Percentiles rank a stretch among this genome's conserved stretches.
These are phyloP conservation scores for Eretmochelys imbricata DNA, from an alignment of 2,113 vertebrate genomes.

Conservation along the genomic window DNA sequence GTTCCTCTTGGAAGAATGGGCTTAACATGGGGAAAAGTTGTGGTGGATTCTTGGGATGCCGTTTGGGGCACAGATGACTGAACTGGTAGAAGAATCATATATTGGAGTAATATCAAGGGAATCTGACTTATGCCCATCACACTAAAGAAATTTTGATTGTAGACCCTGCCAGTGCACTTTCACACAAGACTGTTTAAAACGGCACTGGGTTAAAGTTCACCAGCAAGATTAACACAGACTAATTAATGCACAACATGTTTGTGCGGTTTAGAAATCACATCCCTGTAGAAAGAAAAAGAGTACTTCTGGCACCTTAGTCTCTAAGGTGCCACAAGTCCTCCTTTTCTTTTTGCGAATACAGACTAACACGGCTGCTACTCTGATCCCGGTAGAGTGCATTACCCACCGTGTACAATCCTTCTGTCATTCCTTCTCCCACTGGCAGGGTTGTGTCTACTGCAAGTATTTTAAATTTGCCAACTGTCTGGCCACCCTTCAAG, in stretches of 20 bases:
- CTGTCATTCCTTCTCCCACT: conserved; percentile 24
- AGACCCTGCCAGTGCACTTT: neutral
- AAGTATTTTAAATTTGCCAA: conserved; percentile 23
- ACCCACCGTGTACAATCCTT: neutral
- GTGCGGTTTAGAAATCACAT: neutral
- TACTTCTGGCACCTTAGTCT: too few relatives aligned
- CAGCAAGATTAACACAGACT: neutral
- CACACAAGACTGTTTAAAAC: neutral
- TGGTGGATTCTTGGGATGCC: neutral
- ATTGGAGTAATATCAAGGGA: neutral
- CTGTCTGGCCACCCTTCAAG: conserved; percentile 30
- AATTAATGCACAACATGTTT: neutral
- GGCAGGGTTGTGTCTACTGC: conserved; percentile 33
- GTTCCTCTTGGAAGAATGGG: neutral
- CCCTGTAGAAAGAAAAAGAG: too few relatives aligned
- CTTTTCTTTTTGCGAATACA: too few relatives aligned
- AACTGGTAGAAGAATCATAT: neutral
- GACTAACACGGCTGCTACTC: too few relatives aligned
- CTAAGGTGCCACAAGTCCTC: too few relatives aligned
- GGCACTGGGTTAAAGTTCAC: neutral
- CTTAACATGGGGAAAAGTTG: neutral
- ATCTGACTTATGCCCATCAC: neutral
- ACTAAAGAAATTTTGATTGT: neutral
- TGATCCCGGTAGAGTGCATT: neutral
- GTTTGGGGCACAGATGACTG: neutral